Base-by-base conservation (phyloP, 1,140 invertebrate genomes). In the Mycetomoellerius zeteki region DNA sequence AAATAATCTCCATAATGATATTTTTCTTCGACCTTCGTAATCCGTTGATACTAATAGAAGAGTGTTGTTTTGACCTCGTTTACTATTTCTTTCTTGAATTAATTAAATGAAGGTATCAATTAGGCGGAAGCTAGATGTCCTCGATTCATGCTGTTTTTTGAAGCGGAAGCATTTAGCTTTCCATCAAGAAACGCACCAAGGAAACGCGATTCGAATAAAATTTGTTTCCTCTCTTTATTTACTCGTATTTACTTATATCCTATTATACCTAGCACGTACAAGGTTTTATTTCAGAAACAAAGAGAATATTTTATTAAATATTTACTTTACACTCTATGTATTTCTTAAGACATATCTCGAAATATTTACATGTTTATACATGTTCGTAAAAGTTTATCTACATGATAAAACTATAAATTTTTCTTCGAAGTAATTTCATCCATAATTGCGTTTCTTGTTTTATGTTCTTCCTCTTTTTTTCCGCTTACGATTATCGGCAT, bases 111-210 rank as follows among this genome's bases (percentile, higher is more conserved):
- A 33, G 56, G 19, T 54, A 71, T 85, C 78, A 85, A 89, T 89
- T 81, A 85, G 62, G 21, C 65, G 77, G 88, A 90, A 87, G 86
- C 72, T 80, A 81, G 43, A 33, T 64, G 88, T 80, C 75, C 89
- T 50, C 72, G 80, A 71, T 90, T 85, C 30, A 64, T 50, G 60
- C 37, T 64, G 47, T 71, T 90, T 85, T 90, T 88, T 54, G 62
- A 85, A 85, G 58, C 78, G 89, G 78, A 87, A 87, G 62, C 58
- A 54, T 58, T 60, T 87, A 52, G 56, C 27, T 87, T 80, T 75
- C 73, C 24, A 47, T 21, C 43, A 58, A 62, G 73, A 88, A 85
- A 85, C 69, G 43, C 50, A 85, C 43, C n/a, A 21, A 37, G 43
- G 54, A 84, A 88, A 89, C 75, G 27, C 47, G 52, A 80, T 86